Evolutionary conservation across 2,113 vertebrate species (phyloP).

Genomic region (Stigmatopora nigra): DNA sequence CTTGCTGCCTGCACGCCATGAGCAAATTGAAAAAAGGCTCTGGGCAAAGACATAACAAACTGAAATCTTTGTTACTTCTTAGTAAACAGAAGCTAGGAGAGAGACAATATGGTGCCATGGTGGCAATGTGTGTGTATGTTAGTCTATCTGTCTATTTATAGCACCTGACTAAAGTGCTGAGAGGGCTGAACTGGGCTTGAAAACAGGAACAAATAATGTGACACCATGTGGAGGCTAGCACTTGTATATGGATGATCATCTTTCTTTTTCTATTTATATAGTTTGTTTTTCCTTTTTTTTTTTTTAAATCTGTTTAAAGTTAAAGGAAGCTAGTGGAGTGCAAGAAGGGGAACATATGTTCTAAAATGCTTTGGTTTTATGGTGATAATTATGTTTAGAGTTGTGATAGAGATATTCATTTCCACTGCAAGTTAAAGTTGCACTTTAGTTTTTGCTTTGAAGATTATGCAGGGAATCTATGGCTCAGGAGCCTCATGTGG

Average conservation of each 20-base stretch:
- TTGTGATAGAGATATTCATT: background rate
- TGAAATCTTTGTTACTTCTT: constrained; percentile 7
- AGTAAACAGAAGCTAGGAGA: constrained; percentile 10
- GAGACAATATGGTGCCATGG: constrained; percentile 7
- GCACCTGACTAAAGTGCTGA: constrained; percentile 38
- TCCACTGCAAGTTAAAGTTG: background rate
- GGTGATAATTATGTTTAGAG: background rate
- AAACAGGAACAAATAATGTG: constrained; percentile 34
- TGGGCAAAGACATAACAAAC: constrained; percentile 20
- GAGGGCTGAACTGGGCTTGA: constrained; percentile 36
- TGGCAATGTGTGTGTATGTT: background rate
- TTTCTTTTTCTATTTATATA: background rate
- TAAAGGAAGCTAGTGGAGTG: background rate
- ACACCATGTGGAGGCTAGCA: constrained; percentile 30
- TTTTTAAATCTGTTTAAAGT: background rate
- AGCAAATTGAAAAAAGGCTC: constrained; percentile 7
- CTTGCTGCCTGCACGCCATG: background rate
- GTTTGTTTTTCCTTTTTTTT: background rate
- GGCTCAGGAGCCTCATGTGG: no score
- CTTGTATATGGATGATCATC: constrained; percentile 31
- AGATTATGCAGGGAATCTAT: background rate
- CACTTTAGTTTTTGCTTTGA: background rate
- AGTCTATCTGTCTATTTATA: constrained; percentile 42
- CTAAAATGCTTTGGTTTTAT: background rate
- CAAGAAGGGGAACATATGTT: background rate